phyloP scores from a whole-genome alignment of 2,888 invertebrate genomes.

The Dasysyrphus tricinctus region DNA sequence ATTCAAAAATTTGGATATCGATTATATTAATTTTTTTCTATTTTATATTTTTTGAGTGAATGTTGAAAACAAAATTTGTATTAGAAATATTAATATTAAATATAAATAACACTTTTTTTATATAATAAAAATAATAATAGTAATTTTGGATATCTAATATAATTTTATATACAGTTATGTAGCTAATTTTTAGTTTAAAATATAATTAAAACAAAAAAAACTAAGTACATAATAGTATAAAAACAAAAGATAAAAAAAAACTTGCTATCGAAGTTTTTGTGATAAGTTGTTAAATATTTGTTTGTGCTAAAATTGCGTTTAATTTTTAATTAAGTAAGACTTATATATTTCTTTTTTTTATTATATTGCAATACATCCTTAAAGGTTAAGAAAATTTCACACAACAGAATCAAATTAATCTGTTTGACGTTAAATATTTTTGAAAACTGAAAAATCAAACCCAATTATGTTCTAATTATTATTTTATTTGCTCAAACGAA shows the following conservation, averaged over 20 bases:
- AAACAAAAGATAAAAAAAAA: constrained; percentile 32
- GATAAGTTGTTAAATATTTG: constrained; percentile 68
- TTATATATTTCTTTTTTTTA: not conserved
- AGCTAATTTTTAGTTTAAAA: constrained; percentile 49
- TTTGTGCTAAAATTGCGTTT: constrained; percentile 64
- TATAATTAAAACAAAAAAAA: constrained; percentile 18
- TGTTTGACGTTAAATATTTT: not conserved
- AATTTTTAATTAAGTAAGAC: constrained; percentile 34
- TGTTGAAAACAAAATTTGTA: constrained; percentile 45
- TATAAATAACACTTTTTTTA: constrained; percentile 44
- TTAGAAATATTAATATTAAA: constrained; percentile 34
- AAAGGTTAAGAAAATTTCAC: not conserved
- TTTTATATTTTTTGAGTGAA: constrained; percentile 55
- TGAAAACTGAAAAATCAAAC: not conserved
- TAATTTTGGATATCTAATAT: constrained; percentile 41
- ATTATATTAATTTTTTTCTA: constrained; percentile 20
- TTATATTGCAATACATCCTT: constrained; percentile 28
- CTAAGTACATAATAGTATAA: not conserved
- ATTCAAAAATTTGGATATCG: constrained; percentile 13
- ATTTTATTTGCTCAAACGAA: not conserved
- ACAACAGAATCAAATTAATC: not conserved
- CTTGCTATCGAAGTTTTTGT: constrained; percentile 62
- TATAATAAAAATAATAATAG: constrained; percentile 32
- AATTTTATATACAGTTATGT: constrained; percentile 9
- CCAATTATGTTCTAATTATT: not conserved